Conservation (phyloP, 1,140 invertebrate species). For the Dysdera silvatica region DNA sequence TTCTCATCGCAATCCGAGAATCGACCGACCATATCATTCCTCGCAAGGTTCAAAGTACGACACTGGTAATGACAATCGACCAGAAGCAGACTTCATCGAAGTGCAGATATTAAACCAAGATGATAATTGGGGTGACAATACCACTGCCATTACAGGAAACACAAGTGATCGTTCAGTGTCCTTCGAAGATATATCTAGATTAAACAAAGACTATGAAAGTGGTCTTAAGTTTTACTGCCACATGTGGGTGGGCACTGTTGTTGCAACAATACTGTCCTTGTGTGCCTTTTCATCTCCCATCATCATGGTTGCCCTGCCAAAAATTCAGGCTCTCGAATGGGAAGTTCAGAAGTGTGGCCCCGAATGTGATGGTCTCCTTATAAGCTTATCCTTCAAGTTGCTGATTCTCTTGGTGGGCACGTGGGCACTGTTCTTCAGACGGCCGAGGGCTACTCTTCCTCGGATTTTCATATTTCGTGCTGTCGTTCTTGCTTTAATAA, state of each 20-base stretch:
- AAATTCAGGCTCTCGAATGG: conserved; percentile 55
- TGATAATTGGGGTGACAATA: conserved; percentile 97
- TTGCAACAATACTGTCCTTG: conserved; percentile 66
- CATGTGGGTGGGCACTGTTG: conserved; percentile 65
- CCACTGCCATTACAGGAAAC: conserved; percentile 91
- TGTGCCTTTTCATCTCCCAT: conserved; percentile 84
- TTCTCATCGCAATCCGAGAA: conserved; percentile 31
- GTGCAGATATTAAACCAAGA: conserved; percentile 86
- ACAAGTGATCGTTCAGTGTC: conserved; percentile 91
- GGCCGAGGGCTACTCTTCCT: conserved; percentile 76
- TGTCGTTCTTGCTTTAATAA: conserved; percentile 75
- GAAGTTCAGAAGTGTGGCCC: conserved; percentile 57
- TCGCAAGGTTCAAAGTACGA: conserved; percentile 36
- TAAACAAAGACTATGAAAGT: conserved; percentile 40
- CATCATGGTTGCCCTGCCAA: conserved; percentile 86
- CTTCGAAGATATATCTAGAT: conserved; percentile 64
- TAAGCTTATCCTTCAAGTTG: conserved; percentile 85
- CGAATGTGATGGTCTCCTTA: conserved; percentile 79
- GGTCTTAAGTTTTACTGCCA: conserved; percentile 58
- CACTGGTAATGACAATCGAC: conserved; percentile 36
- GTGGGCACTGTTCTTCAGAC: conserved; percentile 68
- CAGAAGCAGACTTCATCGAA: conserved; percentile 68
- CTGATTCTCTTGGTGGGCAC: conserved; percentile 80
- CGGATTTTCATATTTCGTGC: conserved; percentile 85
- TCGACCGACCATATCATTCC: conserved; percentile 37